A percentile compares a stretch with the other conserved stretches of the same genome.
Evolutionary conservation across 2,888 invertebrate genomes (phyloP).

Genomic region (Polydrusus pterygomalis): DNA sequence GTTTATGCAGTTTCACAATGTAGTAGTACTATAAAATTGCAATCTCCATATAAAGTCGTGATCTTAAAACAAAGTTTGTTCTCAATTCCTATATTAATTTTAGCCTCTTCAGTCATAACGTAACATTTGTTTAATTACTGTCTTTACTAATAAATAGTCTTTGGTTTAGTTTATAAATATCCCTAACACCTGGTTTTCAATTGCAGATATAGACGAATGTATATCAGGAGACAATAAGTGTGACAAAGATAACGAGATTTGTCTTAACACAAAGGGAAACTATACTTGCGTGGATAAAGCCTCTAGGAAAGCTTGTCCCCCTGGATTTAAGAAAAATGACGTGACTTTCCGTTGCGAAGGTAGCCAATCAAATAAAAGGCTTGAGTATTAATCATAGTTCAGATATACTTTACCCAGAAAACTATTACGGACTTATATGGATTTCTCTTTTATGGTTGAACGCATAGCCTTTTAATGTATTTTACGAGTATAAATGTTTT

Average conservation of each 20-base stretch:
- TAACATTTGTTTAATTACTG: too few species aligned
- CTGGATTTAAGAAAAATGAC: constrained; percentile 78
- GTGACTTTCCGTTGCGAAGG: constrained; percentile 77
- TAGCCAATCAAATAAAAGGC: constrained; percentile 60
- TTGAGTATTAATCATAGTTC: constrained; percentile 27
- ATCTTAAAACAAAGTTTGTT: too few species aligned
- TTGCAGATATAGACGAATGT: constrained; percentile 85
- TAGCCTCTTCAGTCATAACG: too few species aligned
- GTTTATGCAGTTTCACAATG: too few species aligned
- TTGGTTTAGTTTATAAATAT: neutral
- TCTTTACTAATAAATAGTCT: too few species aligned
- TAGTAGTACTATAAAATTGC: too few species aligned
- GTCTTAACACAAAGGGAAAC: constrained; percentile 82
- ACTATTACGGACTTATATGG: constrained; percentile 3
- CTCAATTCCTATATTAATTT: too few species aligned
- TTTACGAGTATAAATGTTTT: neutral
- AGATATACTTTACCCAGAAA: constrained; percentile 34
- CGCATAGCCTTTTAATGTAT: neutral
- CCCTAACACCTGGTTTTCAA: neutral
- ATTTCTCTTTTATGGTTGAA: neutral
- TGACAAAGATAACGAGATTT: constrained; percentile 79
- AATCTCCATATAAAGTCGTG: too few species aligned
- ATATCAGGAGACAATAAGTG: constrained; percentile 79
- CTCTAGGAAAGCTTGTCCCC: constrained; percentile 76
- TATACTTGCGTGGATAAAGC: constrained; percentile 82